These are phyloP conservation scores for Chitala chitala DNA, from an alignment of 2,113 vertebrate genomes.

Conservation along the genomic window DNA sequence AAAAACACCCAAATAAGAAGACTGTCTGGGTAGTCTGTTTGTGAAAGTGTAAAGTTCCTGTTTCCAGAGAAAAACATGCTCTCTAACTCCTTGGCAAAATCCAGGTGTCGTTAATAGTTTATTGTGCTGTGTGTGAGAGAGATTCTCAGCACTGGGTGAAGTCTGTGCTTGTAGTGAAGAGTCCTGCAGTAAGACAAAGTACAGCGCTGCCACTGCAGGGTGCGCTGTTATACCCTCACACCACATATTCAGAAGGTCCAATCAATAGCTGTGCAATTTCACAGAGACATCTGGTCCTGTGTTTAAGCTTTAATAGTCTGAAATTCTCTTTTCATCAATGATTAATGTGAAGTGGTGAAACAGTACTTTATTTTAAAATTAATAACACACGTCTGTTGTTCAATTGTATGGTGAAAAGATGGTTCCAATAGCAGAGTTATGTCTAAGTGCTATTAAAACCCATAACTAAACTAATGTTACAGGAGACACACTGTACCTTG, in stretches of 20 bases:
- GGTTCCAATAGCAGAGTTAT: background rate
- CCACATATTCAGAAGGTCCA: background rate
- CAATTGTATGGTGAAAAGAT: background rate
- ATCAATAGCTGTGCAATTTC: background rate
- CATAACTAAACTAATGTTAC: too few species aligned
- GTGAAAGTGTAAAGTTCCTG: background rate
- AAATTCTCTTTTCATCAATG: background rate
- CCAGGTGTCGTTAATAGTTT: constrained; percentile 4
- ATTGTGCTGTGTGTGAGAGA: background rate
- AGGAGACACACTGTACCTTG: background rate
- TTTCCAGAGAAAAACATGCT: background rate
- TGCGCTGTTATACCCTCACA: background rate
- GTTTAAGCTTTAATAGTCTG: background rate
- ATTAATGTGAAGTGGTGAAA: background rate
- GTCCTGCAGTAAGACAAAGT: background rate
- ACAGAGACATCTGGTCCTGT: background rate
- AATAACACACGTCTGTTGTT: background rate
- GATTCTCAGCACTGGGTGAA: background rate
- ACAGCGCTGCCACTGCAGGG: background rate
- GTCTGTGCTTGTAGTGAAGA: background rate
- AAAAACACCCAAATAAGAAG: too few species aligned
- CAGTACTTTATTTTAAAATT: background rate
- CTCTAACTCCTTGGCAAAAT: background rate
- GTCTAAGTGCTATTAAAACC: too few species aligned
- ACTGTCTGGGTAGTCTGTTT: too few species aligned